Percentiles rank a stretch among this genome's conserved stretches.
These are phyloP conservation scores for Synanthedon formicaeformis DNA, from an alignment of 2,888 invertebrate genomes.

Conservation along the genomic window DNA sequence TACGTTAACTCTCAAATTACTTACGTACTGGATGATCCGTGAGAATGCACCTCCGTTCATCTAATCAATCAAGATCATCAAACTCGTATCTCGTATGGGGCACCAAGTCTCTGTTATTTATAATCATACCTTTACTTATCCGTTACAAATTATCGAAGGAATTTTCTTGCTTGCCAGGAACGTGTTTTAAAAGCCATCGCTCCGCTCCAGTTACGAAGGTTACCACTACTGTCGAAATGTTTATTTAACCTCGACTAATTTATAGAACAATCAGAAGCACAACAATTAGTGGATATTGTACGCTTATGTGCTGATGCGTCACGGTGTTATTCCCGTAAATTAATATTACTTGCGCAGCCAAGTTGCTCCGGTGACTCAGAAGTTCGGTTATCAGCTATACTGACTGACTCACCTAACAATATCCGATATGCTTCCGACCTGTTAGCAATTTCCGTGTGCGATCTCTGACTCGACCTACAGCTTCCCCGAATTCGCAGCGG, in stretches of 20 bases:
- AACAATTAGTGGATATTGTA: conserved; percentile 22
- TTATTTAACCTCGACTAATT: conserved; percentile 11
- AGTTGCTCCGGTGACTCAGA: conserved; percentile 45
- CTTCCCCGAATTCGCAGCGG: background rate
- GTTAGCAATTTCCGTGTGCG: background rate
- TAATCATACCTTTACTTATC: too few species aligned
- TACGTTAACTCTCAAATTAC: too few species aligned
- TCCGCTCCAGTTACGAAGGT: conserved; percentile 1
- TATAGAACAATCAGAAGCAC: conserved; percentile 22
- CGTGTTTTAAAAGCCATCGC: conserved; percentile 3
- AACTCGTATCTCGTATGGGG: too few species aligned
- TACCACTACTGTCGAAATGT: too few species aligned
- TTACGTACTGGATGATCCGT: too few species aligned
- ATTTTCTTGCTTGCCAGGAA: background rate
- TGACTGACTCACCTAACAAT: conserved; percentile 14
- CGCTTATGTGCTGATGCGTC: conserved; percentile 34
- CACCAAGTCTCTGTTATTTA: too few species aligned
- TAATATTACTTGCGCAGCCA: conserved; percentile 19
- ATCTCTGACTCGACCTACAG: background rate
- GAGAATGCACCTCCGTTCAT: too few species aligned
- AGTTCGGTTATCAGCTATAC: conserved; percentile 26
- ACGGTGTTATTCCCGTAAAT: conserved; percentile 36
- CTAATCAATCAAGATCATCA: too few species aligned
- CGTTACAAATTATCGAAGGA: too few species aligned
- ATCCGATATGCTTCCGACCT: background rate